These are phyloP conservation scores for Hyperoplus immaculatus DNA, from an alignment of 2,797 vertebrate genomes.

Conservation along the genomic window DNA sequence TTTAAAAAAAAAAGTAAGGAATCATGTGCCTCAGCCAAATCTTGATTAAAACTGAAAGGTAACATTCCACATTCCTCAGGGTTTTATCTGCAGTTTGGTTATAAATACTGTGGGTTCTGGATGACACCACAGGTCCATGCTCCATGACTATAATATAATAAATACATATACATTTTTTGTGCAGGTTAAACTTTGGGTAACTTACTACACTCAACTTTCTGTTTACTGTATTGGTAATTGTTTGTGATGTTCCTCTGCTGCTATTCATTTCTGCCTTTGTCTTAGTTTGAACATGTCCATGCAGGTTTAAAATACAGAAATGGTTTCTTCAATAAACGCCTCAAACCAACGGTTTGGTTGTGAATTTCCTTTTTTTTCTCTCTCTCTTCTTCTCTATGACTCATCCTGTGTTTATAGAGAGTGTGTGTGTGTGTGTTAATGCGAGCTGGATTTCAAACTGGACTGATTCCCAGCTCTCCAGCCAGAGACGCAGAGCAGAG, in stretches of 20 bases:
- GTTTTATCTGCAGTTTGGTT: not conserved
- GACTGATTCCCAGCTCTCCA: slow-evolving; percentile 7
- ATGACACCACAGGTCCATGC: not conserved
- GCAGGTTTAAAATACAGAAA: not conserved
- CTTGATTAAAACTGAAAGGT: not conserved
- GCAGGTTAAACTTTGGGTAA: not conserved
- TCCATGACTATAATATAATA: not conserved
- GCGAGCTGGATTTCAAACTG: not conserved
- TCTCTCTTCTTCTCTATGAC: slow-evolving; percentile 15
- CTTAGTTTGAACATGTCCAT: slow-evolving; percentile 1
- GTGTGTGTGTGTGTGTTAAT: not conserved
- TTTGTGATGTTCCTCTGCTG: not conserved
- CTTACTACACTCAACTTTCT: too few species aligned
- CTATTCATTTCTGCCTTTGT: not conserved
- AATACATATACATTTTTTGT: too few species aligned
- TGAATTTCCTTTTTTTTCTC: not conserved
- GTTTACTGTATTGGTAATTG: too few species aligned
- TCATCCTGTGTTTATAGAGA: slow-evolving; percentile 28
- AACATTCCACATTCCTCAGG: slow-evolving; percentile 2
- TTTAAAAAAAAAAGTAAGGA: not conserved
- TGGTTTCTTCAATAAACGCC: not conserved
- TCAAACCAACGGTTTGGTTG: not conserved
- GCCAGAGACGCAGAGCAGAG: not conserved
- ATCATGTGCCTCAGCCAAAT: not conserved
- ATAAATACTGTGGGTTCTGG: not conserved